phyloP scores from a whole-genome alignment of 2,797 vertebrate genomes.

The Pseudochirops cupreus region DNA sequence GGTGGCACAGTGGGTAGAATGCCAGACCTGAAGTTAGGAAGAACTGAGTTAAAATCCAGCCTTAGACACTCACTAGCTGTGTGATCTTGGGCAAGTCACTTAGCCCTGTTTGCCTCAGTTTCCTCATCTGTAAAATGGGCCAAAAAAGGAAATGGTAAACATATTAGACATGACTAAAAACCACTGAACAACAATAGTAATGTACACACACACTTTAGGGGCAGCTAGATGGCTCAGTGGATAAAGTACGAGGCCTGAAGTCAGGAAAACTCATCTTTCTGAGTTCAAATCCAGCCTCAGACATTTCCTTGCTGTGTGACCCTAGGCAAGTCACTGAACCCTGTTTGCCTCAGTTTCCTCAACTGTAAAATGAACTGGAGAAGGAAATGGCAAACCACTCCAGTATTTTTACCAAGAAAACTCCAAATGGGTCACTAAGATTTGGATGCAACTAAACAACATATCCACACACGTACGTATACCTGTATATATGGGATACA shows the following conservation, averaged over 20 bases:
- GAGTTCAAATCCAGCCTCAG: not conserved
- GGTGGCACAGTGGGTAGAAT: not conserved
- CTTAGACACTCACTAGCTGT: not conserved
- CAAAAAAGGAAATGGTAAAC: not conserved
- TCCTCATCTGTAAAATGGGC: not conserved
- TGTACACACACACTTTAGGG: not conserved
- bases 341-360: not conserved
- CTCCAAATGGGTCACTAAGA: not conserved
- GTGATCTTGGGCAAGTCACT: not conserved
- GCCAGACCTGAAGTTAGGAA: not conserved
- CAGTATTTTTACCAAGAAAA: not conserved
- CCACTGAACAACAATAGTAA: not conserved
- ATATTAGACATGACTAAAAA: not conserved
- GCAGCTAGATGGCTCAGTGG: not conserved
- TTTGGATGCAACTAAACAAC: not conserved
- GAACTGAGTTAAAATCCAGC: not conserved
- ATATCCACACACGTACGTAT: too few species aligned
- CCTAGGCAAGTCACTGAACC: not conserved
- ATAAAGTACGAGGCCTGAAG: not conserved
- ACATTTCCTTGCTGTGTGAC: not conserved
- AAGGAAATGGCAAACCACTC: not conserved
- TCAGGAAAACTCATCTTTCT: not conserved
- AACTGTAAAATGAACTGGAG: not conserved
- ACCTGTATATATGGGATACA: not conserved
- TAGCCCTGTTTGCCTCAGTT: not conserved